Conservation (phyloP, 2,113 vertebrate genomes). For the Entomyzon cyanotis region DNA sequence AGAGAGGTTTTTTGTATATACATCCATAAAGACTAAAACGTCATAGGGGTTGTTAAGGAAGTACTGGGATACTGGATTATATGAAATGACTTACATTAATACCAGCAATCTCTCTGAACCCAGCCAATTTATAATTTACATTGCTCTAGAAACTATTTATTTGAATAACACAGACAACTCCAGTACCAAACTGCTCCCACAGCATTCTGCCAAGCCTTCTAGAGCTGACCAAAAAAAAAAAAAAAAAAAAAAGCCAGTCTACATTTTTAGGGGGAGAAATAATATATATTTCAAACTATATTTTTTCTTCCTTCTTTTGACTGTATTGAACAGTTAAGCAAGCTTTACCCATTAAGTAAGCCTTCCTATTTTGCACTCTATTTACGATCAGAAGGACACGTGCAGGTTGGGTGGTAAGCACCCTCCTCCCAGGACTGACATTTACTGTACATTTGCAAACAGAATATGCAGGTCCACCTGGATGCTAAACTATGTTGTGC, state of each 20-base stretch:
- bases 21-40: background rate
- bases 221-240: background rate
- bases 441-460: background rate
- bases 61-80: background rate
- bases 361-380: background rate
- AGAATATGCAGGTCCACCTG: background rate
- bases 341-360: background rate
- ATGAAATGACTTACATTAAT: background rate
- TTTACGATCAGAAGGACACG: background rate
- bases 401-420: background rate
- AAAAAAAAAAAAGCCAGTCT: background rate
- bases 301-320: background rate
- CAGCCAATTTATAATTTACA: background rate
- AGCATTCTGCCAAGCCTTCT: background rate
- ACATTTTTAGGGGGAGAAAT: fast-evolving
- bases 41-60: background rate
- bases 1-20: background rate
- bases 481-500: background rate
- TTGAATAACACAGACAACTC: background rate
- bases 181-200: background rate
- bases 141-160: background rate
- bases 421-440: background rate
- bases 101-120: background rate
- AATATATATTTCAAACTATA: background rate
- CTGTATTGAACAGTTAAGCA: background rate